Evolutionary conservation across 1,140 invertebrate species (phyloP), one percentile per base, ranked within the genome.

Genomic region (Tetramorium alpestre): DNA sequence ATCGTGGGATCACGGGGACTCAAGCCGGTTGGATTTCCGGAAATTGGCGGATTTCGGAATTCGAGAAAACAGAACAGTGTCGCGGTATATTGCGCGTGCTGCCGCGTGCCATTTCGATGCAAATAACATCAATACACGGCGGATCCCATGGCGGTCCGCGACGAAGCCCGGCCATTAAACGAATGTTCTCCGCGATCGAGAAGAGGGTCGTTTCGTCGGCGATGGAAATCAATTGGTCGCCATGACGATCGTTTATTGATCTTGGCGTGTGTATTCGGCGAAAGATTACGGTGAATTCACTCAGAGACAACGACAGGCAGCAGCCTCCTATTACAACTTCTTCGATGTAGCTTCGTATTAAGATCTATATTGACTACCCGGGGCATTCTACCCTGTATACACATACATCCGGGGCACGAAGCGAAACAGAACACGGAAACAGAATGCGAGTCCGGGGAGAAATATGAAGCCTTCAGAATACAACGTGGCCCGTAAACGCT

Each of bases 51-150:
- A 90, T 91, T 92, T 90, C 41, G 25, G 86, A 90, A 89, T 91
- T 92, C 72, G 78, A 22, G 89, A 91, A 91, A 90, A 90, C 87
- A 88, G 88, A 86, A 86, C 47, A 18, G 33, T 41, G 33, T 41
- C 80, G 11, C 22, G 88, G 85, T 86, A 88, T 91, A 90, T 89
- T 87, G 86, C 86, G 73, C 80, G 67, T 84, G 60, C 82, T 89
- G 64, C 25, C 4, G 86, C 78, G 70, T 54, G 28, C 86, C 69
- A 92, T 93, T 92, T 85, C 91, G 60, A 93, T 93, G 91, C 88
- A 92, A 93, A 93, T 93, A 86, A 92, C 73, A 62, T 16, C 22
- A 56, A 65, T 88, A 78, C 44, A 16, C 13, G 47, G 62, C 16
- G 10, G 25, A 22, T 80, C 47, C 44, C 60, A 11, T 16, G 44